Evolutionary conservation across 2,113 vertebrate species (phyloP), one percentile per base, ranked within the genome.

Genomic region (Calonectris borealis): DNA sequence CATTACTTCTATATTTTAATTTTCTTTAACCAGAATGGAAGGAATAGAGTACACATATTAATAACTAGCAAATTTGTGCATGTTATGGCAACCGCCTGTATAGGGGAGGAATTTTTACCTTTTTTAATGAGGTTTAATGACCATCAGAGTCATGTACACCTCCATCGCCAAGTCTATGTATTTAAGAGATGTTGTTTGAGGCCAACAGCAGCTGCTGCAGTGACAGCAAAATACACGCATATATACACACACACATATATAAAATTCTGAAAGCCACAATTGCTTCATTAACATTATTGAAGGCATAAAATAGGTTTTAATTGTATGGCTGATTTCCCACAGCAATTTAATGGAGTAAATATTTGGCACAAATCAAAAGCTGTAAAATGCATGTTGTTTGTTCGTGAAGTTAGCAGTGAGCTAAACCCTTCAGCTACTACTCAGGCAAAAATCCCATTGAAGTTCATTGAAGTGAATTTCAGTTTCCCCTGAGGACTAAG

Each of bases 351-450:
- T 96, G 75, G 82, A 66, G 77, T 88, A 97, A 94, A 92, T 54
- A 75, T 95, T 97, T 97, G 92, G 90, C 88, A 96, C 96, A 13
- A 97, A 96, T 95, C 93, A 96, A 96, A 96, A 95, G 93, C 93
- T 97, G 90, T 93, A 92, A 97, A 97, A 95, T 93, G 96, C 93
- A 80, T 36, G 40, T 93, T 97, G 71, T 91, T 97, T 95, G 82
- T 92, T 95, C 77, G 52, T 93, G 80, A 95, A 93, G 91, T 97
- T 97, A 95, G 83, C 51, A 91, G 20, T 51, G 66, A 86, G 68
- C 27, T 94, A 90, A 93, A 96, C 82, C 76, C 84, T 94, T 94
- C 57, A 81, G 55, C 79, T 87, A 32, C 92, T 95, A 64, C 80
- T 93, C 44, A 58, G 85, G 85, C 32, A 81, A 94, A 97, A 94